A percentile compares a stretch with the other conserved stretches of the same genome.
These are phyloP conservation scores for Poecilia wingei DNA, from an alignment of 2,797 vertebrate species.

Conservation along the genomic window DNA sequence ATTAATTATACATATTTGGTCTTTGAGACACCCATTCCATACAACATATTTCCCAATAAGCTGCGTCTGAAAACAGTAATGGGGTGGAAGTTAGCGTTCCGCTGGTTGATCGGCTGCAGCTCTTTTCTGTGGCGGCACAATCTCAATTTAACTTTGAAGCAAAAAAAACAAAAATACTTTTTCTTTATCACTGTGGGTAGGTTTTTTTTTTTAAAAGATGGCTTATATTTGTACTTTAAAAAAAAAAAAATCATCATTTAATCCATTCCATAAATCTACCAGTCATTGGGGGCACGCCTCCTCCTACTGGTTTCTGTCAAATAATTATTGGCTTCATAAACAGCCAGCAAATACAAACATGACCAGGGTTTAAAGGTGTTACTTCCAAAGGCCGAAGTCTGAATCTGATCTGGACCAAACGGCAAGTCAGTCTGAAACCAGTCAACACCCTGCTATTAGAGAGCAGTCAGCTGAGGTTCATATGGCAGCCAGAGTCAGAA, in stretches of 20 bases:
- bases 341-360: not conserved
- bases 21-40: no score
- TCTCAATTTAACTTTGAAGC: not conserved
- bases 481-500: not conserved
- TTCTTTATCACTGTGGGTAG: no score
- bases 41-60: no score
- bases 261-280: not conserved
- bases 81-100: not conserved
- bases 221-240: no score
- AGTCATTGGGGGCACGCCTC: not conserved
- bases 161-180: no score
- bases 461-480: not conserved
- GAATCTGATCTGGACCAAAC: not conserved
- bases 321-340: not conserved
- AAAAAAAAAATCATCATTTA: no score
- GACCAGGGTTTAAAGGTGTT: not conserved
- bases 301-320: not conserved
- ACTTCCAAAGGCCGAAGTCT: not conserved
- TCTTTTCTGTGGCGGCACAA: not conserved
- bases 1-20: no score
- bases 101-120: not conserved
- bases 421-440: not conserved
- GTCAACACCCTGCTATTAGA: not conserved
- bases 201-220: no score
- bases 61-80: not conserved